These are phyloP conservation scores for Melitaea athalia DNA, from an alignment of 2,888 invertebrate genomes.

Conservation along the genomic window DNA sequence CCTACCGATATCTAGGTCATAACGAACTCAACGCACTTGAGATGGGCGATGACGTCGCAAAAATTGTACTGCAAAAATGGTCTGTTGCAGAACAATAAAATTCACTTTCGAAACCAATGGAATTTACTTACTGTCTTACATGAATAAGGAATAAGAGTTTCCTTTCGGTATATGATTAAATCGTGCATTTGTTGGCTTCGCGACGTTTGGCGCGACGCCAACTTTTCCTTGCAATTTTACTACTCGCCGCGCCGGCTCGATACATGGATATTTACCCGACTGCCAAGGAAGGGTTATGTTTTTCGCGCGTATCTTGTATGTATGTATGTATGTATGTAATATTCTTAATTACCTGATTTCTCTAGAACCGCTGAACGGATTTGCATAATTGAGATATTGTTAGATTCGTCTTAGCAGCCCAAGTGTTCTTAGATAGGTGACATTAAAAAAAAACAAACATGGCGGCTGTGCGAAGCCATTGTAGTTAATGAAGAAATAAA, in stretches of 20 bases:
- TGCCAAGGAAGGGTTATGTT: too few species aligned
- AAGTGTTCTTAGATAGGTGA: too few species aligned
- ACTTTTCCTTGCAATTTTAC: slow-evolving; percentile 73
- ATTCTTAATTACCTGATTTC: too few species aligned
- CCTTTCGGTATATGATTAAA: slow-evolving; percentile 65
- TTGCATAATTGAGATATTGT: too few species aligned
- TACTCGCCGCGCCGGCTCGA: slow-evolving; percentile 55
- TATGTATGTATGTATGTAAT: too few species aligned
- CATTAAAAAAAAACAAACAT: too few species aligned
- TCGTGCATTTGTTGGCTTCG: slow-evolving; percentile 48
- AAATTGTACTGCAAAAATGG: slow-evolving; percentile 23
- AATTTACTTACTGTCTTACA: slow-evolving; percentile 42
- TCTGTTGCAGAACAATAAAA: slow-evolving; percentile 28
- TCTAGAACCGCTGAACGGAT: too few species aligned
- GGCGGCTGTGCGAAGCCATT: too few species aligned
- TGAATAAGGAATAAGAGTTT: slow-evolving; percentile 68
- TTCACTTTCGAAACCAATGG: slow-evolving; percentile 34
- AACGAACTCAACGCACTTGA: slow-evolving; percentile 13
- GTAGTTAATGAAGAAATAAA: too few species aligned
- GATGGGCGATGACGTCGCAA: slow-evolving; percentile 28
- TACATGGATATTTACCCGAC: slow-evolving; percentile 64
- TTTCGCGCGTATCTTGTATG: too few species aligned
- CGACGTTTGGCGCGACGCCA: slow-evolving; percentile 64
- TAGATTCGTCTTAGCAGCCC: too few species aligned
- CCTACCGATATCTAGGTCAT: slow-evolving; percentile 19